A percentile compares a stretch with the other conserved stretches of the same genome.
Conservation (phyloP, 2,888 invertebrate species). For the Melanophora roralis region DNA sequence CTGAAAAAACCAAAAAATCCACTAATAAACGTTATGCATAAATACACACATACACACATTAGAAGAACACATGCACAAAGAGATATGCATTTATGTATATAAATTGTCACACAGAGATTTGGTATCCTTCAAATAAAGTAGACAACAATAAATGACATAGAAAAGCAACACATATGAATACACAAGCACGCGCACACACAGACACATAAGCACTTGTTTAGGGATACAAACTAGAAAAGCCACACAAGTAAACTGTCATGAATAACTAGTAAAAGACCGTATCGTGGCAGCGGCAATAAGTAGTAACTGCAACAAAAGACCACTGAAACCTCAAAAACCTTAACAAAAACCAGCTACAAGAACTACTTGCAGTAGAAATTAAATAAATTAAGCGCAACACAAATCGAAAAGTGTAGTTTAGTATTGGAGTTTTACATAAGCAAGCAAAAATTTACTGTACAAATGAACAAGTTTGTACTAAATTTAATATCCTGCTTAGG, state of each 20-base stretch:
- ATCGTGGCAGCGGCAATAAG: conserved; percentile 40
- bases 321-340: conserved; percentile 49
- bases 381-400: neutral
- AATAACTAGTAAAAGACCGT: conserved; percentile 16
- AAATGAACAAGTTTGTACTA: conserved; percentile 18
- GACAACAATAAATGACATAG: neutral
- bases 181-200: neutral
- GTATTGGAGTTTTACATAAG: neutral
- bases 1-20: conserved; percentile 19
- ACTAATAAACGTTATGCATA: conserved; percentile 18
- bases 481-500: conserved; percentile 6
- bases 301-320: conserved; percentile 49
- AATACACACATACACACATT: conserved; percentile 2
- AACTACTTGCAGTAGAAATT: neutral
- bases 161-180: conserved; percentile 1
- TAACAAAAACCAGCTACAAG: conserved; percentile 1
- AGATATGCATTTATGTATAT: too few relatives aligned
- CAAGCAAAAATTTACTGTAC: conserved; percentile 18
- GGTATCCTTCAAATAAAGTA: conserved; percentile 6
- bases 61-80: too few relatives aligned
- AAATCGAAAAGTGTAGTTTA: neutral
- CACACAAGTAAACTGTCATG: conserved; percentile 48
- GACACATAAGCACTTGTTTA: neutral
- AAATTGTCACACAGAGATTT: conserved; percentile 53
- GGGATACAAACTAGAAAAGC: conserved; percentile 24